These are phyloP conservation scores for Sander lucioperca DNA, from an alignment of 2,113 vertebrate species.

Conservation along the genomic window DNA sequence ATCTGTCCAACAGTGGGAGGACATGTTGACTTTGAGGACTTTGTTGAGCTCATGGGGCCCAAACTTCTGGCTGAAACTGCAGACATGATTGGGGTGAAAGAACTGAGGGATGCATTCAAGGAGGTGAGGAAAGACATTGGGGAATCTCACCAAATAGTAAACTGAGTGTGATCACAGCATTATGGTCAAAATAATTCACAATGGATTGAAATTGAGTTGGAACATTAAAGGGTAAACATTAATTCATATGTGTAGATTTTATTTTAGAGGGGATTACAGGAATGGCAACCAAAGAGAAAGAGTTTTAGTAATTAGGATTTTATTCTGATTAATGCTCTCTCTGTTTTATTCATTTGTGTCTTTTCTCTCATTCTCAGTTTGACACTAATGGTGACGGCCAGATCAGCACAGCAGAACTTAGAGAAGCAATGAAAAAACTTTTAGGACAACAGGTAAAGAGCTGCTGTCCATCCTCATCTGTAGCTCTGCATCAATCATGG, in stretches of 20 bases:
- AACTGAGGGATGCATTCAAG: conserved; percentile 96
- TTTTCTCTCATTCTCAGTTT: conserved; percentile 84
- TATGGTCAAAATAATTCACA: no score
- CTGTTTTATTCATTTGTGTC: background rate
- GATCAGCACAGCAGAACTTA: conserved; percentile 95
- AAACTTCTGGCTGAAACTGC: conserved; percentile 98
- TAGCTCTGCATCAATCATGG: conserved; percentile 34
- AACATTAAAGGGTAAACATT: no score
- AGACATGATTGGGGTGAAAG: conserved; percentile 99
- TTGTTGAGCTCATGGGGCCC: conserved; percentile 98
- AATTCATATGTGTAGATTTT: background rate
- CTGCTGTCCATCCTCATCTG: conserved; percentile 1
- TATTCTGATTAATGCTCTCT: background rate
- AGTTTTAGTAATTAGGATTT: no score
- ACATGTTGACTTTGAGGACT: conserved; percentile 99
- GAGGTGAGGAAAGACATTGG: conserved; percentile 85
- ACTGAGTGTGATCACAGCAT: background rate
- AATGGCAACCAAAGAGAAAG: background rate
- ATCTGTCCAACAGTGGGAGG: conserved; percentile 89
- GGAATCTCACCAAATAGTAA: background rate
- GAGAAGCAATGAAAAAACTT: conserved; percentile 98
- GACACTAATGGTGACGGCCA: conserved; percentile 97
- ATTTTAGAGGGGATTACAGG: background rate
- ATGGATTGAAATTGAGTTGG: no score
- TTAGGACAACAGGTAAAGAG: conserved; percentile 92